A percentile compares a stretch with the other conserved stretches of the same genome.
Evolutionary conservation across 2,113 vertebrate genomes (phyloP).

Genomic region (Delphinus delphis): DNA sequence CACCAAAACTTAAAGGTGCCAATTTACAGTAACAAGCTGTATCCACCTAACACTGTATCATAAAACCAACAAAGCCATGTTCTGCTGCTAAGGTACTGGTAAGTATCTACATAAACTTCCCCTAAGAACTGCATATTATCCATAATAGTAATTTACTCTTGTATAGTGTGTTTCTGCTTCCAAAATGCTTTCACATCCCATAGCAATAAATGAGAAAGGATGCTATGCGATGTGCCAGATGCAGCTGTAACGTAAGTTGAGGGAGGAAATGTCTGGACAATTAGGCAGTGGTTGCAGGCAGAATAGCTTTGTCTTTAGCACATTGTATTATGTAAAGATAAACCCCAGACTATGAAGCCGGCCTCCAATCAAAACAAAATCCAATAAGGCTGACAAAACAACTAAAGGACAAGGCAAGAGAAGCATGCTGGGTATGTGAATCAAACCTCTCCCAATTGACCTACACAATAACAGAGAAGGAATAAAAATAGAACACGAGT

Average conservation of each 20-base stretch:
- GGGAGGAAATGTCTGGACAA: not conserved
- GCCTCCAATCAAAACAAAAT: slow-evolving; percentile 61
- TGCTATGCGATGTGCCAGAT: not conserved
- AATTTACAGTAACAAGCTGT: not conserved
- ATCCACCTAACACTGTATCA: not conserved
- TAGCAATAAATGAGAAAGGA: slow-evolving; percentile 46
- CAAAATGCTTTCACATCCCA: slow-evolving; percentile 37
- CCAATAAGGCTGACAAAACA: slow-evolving; percentile 24
- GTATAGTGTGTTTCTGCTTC: slow-evolving; percentile 27
- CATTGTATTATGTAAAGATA: not conserved
- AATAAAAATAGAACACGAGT: slow-evolving; percentile 42
- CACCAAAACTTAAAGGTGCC: not conserved
- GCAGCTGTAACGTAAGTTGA: not conserved
- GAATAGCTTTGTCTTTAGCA: not conserved
- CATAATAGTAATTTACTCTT: not conserved
- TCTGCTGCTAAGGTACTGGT: not conserved
- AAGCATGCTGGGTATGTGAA: not conserved
- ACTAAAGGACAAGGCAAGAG: slow-evolving; percentile 4
- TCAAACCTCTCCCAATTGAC: not conserved
- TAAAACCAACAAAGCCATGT: not conserved
- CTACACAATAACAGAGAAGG: not conserved
- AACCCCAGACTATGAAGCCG: slow-evolving; percentile 23
- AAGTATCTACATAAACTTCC: slow-evolving; percentile 31
- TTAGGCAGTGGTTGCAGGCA: not conserved
- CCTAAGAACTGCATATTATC: not conserved